These are phyloP conservation scores for Sphaerophoria taeniata DNA, from an alignment of 2,888 invertebrate genomes.

Conservation along the genomic window DNA sequence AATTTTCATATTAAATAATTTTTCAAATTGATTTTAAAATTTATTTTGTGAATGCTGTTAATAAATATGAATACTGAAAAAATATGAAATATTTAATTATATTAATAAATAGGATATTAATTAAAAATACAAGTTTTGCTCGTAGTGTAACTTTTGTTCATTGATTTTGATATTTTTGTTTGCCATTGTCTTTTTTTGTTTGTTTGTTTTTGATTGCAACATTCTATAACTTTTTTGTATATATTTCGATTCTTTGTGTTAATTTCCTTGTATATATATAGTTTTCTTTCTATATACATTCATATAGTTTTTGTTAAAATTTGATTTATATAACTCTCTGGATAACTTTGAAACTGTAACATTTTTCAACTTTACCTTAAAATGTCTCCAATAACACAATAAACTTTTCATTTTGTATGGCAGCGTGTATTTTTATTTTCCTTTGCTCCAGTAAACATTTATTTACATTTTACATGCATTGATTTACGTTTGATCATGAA, in stretches of 20 bases:
- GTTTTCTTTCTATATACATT: constrained; percentile 29
- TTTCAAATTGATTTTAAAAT: constrained; percentile 37
- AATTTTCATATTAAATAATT: not conserved
- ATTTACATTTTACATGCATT: constrained; percentile 36
- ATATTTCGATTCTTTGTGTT: constrained; percentile 39
- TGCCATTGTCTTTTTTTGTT: constrained; percentile 25
- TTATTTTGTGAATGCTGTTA: constrained; percentile 63
- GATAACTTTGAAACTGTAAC: constrained; percentile 71
- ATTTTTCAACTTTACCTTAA: constrained; percentile 67
- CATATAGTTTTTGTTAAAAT: constrained; percentile 35
- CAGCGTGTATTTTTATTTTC: constrained; percentile 51
- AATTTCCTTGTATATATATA: constrained; percentile 57
- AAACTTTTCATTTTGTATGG: constrained; percentile 53
- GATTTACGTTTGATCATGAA: constrained; percentile 32
- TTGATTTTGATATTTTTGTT: constrained; percentile 27
- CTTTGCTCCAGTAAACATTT: constrained; percentile 44
- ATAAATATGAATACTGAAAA: constrained; percentile 68
- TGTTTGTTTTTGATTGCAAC: constrained; percentile 26
- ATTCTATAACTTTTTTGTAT: constrained; percentile 19
- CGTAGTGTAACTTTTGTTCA: constrained; percentile 20
- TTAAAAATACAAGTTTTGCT: constrained; percentile 32
- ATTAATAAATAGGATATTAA: constrained; percentile 55
- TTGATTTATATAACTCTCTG: constrained; percentile 61
- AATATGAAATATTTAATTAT: not conserved
- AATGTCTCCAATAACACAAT: constrained; percentile 59